Conservation (phyloP, 2,113 vertebrate species). For the Heptranchias perlo region DNA sequence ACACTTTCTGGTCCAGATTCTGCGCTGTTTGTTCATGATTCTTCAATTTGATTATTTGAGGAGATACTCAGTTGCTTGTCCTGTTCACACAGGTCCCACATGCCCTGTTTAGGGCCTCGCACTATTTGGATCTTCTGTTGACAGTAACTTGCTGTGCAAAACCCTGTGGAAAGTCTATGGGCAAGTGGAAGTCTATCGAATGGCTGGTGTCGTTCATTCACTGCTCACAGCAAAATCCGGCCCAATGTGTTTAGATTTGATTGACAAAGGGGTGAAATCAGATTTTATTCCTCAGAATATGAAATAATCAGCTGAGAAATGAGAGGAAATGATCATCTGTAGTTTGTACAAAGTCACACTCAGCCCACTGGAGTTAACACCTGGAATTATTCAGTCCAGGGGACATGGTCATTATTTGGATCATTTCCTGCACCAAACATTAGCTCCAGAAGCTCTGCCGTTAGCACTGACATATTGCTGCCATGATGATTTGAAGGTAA, state of each 20-base stretch:
- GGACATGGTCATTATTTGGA: background rate
- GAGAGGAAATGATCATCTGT: background rate
- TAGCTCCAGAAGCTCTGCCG: background rate
- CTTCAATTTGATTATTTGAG: too few relatives aligned
- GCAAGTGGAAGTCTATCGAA: too few relatives aligned
- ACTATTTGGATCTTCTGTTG: too few relatives aligned
- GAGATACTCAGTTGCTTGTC: too few relatives aligned
- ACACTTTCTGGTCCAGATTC: too few relatives aligned
- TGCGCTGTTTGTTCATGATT: too few relatives aligned
- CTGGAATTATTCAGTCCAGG: background rate
- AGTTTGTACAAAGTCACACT: background rate
- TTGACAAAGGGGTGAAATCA: background rate
- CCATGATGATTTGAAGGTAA: background rate
- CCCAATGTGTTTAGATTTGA: constrained; percentile 6
- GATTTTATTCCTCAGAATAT: background rate
- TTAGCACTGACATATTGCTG: background rate
- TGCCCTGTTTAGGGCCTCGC: too few relatives aligned
- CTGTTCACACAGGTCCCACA: too few relatives aligned
- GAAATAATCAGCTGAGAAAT: background rate
- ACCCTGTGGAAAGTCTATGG: too few relatives aligned
- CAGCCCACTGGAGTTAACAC: background rate
- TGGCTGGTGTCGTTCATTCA: too few relatives aligned
- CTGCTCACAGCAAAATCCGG: too few relatives aligned
- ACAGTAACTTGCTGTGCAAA: too few relatives aligned
- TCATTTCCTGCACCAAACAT: background rate